Evolutionary conservation across 2,113 vertebrate genomes (phyloP).

Genomic region (Phylloscopus trochiloides): DNA sequence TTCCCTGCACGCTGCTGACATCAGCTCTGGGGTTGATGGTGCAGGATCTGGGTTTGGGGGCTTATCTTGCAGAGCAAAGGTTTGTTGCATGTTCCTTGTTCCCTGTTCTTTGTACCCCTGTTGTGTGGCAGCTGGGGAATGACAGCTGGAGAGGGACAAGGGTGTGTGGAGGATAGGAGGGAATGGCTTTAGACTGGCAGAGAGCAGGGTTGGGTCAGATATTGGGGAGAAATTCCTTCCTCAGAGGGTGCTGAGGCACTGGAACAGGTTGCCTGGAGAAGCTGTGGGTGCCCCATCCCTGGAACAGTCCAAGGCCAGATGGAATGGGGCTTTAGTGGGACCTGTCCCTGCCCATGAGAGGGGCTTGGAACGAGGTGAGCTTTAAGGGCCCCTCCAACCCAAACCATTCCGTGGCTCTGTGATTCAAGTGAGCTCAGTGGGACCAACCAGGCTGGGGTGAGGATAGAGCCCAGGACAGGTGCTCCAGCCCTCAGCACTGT

Average conservation of each 20-base stretch:
- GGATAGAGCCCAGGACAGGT: accelerated
- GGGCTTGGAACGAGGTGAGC: background rate
- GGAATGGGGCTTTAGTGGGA: background rate
- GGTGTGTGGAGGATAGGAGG: background rate
- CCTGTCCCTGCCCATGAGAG: background rate
- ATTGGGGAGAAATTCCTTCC: background rate
- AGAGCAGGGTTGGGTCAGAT: background rate
- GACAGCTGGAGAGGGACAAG: background rate
- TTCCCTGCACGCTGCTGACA: background rate
- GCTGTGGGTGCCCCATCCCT: background rate
- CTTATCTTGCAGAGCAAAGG: background rate
- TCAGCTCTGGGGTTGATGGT: background rate
- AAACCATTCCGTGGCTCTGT: background rate
- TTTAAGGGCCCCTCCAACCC: background rate
- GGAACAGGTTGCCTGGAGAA: background rate
- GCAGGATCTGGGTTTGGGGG: background rate
- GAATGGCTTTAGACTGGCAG: background rate
- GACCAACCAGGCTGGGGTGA: background rate
- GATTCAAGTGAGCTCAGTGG: background rate
- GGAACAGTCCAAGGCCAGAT: background rate
- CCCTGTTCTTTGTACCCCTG: background rate
- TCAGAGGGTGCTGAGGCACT: background rate
- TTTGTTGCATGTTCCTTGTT: background rate
- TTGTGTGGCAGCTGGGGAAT: background rate
- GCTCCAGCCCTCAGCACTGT: background rate